Conservation (phyloP, 2,888 invertebrate genomes). For the Sesia apiformis region DNA sequence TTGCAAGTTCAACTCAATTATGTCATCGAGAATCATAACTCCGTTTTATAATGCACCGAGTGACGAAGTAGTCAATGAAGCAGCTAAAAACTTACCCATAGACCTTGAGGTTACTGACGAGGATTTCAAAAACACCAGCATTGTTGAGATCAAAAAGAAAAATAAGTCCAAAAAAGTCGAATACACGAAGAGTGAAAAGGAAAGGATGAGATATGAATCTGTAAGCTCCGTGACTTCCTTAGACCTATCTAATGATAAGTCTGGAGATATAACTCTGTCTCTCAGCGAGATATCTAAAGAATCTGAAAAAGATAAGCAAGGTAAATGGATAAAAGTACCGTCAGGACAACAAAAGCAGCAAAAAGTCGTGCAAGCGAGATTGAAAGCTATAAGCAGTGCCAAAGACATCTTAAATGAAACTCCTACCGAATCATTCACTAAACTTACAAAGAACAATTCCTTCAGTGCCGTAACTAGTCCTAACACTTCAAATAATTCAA, state of each 20-base stretch:
- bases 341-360: constrained; percentile 58
- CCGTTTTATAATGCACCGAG: constrained; percentile 77
- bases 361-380: constrained; percentile 61
- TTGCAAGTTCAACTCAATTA: constrained; percentile 71
- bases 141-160: constrained; percentile 51
- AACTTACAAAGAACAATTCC: constrained; percentile 44
- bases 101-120: constrained; percentile 64
- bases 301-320: constrained; percentile 26
- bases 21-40: constrained; percentile 79
- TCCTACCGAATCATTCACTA: constrained; percentile 47
- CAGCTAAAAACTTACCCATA: constrained; percentile 49
- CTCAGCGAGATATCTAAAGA: constrained; percentile 41
- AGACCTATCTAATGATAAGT: constrained; percentile 46
- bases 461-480: constrained; percentile 25
- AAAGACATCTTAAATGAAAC: constrained; percentile 54
- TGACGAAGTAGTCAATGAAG: constrained; percentile 71
- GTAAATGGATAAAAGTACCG: constrained; percentile 66
- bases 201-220: constrained; percentile 52
- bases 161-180: constrained; percentile 57
- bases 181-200: constrained; percentile 61
- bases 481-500: constrained; percentile 7
- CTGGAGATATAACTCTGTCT: constrained; percentile 56
- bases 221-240: constrained; percentile 57
- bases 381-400: constrained; percentile 54
- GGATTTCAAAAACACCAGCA: constrained; percentile 60